A percentile compares a stretch with the other conserved stretches of the same genome.
Evolutionary conservation across 1,140 invertebrate genomes (phyloP).

Genomic region (Drosophila busckii): DNA sequence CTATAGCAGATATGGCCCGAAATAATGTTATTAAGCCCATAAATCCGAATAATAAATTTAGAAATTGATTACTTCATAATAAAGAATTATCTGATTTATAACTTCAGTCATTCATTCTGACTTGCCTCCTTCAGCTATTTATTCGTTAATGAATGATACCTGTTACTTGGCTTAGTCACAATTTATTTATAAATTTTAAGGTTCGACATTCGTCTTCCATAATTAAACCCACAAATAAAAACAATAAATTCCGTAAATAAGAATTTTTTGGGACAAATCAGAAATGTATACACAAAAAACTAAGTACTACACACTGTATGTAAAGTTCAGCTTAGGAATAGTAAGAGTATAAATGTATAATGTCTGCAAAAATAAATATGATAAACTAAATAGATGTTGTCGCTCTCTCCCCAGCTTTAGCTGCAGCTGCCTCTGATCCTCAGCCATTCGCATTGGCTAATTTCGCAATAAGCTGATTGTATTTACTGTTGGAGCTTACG

Average conservation of each 20-base stretch:
- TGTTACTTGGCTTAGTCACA: too few species aligned
- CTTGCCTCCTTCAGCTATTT: too few species aligned
- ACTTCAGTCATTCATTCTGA: too few species aligned
- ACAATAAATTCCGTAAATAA: background rate
- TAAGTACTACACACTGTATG: conserved; percentile 70
- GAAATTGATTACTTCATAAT: too few species aligned
- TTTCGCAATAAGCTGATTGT: conserved; percentile 62
- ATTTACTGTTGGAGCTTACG: conserved; percentile 50
- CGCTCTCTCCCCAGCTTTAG: conserved; percentile 13
- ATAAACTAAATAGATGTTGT: conserved; percentile 58
- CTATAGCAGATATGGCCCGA: conserved; percentile 8
- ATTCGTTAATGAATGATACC: too few species aligned
- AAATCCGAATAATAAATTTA: background rate
- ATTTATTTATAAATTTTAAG: too few species aligned
- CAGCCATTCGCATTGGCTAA: conserved; percentile 55
- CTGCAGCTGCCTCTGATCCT: too few species aligned
- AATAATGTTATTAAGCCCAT: background rate
- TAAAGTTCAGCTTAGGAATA: conserved; percentile 63
- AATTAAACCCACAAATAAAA: background rate
- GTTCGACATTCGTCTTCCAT: too few species aligned
- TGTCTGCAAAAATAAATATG: conserved; percentile 58
- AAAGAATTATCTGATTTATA: too few species aligned
- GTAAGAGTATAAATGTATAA: conserved; percentile 63
- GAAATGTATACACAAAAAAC: conserved; percentile 70
- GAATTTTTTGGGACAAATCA: conserved; percentile 38